Percentiles rank a stretch among this genome's conserved stretches.
Conservation (phyloP, 2,113 vertebrate genomes). For the Apistogramma diplotaenia region DNA sequence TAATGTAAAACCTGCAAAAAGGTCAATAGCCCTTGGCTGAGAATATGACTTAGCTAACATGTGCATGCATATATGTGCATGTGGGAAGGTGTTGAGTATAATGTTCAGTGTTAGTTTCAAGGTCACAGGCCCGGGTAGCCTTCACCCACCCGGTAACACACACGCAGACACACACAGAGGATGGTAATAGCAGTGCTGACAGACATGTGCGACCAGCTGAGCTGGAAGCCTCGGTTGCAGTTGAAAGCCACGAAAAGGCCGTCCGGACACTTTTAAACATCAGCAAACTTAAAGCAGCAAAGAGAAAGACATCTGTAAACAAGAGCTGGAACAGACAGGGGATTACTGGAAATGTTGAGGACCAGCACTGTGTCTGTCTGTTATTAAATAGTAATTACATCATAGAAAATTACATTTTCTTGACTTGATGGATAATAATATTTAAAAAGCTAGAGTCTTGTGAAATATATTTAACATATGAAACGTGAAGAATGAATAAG, state of each 20-base stretch:
- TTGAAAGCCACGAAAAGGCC: slow-evolving; percentile 71
- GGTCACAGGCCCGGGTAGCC: slow-evolving; percentile 79
- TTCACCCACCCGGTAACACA: slow-evolving; percentile 56
- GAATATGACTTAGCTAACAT: slow-evolving; percentile 43
- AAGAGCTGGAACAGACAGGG: slow-evolving; percentile 45
- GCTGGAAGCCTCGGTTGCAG: slow-evolving; percentile 41
- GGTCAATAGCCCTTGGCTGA: slow-evolving; percentile 48
- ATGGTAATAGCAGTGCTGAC: slow-evolving; percentile 96
- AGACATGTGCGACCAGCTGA: slow-evolving; percentile 94
- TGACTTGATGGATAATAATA: not conserved
- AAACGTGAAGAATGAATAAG: not conserved
- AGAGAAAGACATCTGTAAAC: slow-evolving; percentile 72
- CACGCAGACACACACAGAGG: slow-evolving; percentile 54
- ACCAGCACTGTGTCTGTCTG: not conserved
- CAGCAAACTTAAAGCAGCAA: slow-evolving; percentile 44
- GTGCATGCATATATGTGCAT: slow-evolving; percentile 47
- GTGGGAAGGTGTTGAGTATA: slow-evolving; percentile 71
- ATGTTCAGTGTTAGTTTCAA: slow-evolving; percentile 83
- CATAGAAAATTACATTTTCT: not conserved
- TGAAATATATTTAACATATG: not conserved
- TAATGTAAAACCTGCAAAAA: slow-evolving; percentile 21
- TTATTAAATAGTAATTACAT: not conserved
- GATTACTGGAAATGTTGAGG: slow-evolving; percentile 58
- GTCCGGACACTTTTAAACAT: slow-evolving; percentile 65
- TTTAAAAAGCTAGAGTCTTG: not conserved